A percentile compares a stretch with the other conserved stretches of the same genome.
Evolutionary conservation across 2,797 vertebrate genomes (phyloP).

Genomic region (Hyperoplus immaculatus): DNA sequence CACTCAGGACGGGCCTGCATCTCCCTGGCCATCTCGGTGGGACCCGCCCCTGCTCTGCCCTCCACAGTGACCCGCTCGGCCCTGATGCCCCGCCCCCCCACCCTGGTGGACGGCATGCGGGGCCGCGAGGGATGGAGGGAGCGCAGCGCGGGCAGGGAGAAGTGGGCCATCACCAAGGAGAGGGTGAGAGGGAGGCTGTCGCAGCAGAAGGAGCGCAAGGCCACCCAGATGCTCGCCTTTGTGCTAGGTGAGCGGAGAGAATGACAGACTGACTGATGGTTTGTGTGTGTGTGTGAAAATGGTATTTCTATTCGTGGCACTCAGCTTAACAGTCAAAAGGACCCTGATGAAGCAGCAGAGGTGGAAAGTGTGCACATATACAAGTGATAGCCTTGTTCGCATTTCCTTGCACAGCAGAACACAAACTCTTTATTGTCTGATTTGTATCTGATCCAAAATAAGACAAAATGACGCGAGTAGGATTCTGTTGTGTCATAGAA

Average conservation of each 20-base stretch:
- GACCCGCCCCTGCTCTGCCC: constrained; percentile 66
- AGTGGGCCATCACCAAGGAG: constrained; percentile 77
- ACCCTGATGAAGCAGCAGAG: background rate
- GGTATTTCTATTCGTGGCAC: background rate
- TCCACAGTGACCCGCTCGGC: constrained; percentile 62
- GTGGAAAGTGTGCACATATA: background rate
- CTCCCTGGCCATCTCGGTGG: constrained; percentile 81
- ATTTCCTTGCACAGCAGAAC: background rate
- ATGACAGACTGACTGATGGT: constrained; percentile 8
- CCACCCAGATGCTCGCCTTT: constrained; percentile 87
- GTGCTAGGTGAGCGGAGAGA: constrained; percentile 82
- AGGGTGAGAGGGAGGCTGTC: constrained; percentile 82
- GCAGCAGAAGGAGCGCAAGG: constrained; percentile 87
- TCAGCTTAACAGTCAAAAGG: background rate
- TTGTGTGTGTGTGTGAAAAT: background rate
- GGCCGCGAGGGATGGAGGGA: constrained; percentile 79
- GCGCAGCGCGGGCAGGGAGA: constrained; percentile 67
- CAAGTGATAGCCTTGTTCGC: background rate
- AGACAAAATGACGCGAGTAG: background rate
- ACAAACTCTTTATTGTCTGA: constrained; percentile 1
- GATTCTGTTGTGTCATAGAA: constrained; percentile 17
- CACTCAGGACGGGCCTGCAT: constrained; percentile 63
- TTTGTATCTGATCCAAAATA: background rate
- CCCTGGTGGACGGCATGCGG: constrained; percentile 76
- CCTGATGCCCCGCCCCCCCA: constrained; percentile 71